Base-by-base conservation (phyloP, 2,888 invertebrate species). In the Lordiphosa fenestrarum region DNA sequence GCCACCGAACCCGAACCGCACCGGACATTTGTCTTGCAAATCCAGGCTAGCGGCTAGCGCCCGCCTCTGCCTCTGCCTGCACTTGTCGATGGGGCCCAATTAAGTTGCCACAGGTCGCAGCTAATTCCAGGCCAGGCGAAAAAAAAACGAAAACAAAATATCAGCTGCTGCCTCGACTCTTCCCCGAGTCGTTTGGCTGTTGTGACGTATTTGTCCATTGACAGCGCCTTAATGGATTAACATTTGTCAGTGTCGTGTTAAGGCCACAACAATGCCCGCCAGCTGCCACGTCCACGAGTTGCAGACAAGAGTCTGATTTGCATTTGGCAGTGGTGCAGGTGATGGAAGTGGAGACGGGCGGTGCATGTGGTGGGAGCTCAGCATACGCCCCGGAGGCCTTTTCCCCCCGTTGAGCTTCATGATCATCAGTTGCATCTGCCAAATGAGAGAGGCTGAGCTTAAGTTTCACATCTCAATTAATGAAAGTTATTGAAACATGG, bases 201-300 rank as follows among this genome's bases (percentile, higher is more conserved):
- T 82, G 83, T 87, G 87, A 87, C 87, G 84, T 82, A 87, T 87
- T 86, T 86, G 75, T 61, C 82, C 76, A 87, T 87, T 87, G 87
- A 87, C 87, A 87, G 86, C 76, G 74, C 68, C 74, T 83, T 86
- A 87, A 87, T 87, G 87, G 87, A 86, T 87, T 86, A 87, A 81
- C 84, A 87, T 87, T 87, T 85, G 86, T 87, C 84, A 69, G 75
- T 77, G 88, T 86, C 87, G 85, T 71, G 86, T 87, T 86, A 81
- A 30, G 75, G 63, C 73, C 55, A 69, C 62, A 59, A 66, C 80
- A 70, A 70, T 72, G 73, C 63, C 83, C 80, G 37, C 63, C 47
- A 63, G 51, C 9, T 19, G 33, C 49, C 42, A 15, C 7, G 30
- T 30, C 30, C 30, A 7, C 9, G 30, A 30, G 30, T 30, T 30